A percentile compares a stretch with the other conserved stretches of the same genome.
These are phyloP conservation scores for Papilio polytes DNA, from an alignment of 1,140 invertebrate species.

Conservation along the genomic window DNA sequence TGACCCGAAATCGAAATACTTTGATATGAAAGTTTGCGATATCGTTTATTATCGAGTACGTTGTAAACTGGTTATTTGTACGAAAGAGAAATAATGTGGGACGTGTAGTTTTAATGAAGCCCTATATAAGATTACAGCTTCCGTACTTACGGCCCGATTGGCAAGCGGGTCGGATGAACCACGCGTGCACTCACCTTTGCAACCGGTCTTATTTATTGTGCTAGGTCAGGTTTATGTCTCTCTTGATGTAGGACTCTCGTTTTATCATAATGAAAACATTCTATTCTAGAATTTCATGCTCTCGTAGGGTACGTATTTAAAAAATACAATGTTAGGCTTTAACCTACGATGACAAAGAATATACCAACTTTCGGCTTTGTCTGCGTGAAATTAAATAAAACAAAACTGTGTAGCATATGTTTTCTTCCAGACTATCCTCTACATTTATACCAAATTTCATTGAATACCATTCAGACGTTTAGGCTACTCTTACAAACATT, in stretches of 20 bases:
- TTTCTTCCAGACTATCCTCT: too few species aligned
- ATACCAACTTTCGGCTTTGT: too few species aligned
- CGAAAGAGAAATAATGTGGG: background rate
- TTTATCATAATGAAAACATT: background rate
- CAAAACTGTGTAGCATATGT: too few species aligned
- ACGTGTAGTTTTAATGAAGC: constrained; percentile 9
- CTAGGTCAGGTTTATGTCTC: constrained; percentile 10
- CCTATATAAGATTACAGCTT: constrained; percentile 24
- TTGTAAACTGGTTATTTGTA: background rate
- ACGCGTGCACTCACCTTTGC: background rate
- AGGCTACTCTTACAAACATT: too few species aligned
- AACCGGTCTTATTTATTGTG: constrained; percentile 6
- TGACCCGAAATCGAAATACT: background rate
- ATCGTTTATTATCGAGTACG: background rate
- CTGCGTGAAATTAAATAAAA: too few species aligned
- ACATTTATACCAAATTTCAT: too few species aligned
- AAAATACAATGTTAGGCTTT: too few species aligned
- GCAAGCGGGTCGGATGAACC: constrained; percentile 5
- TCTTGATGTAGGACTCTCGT: background rate
- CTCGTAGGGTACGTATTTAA: too few species aligned
- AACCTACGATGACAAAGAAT: too few species aligned
- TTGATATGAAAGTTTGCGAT: background rate
- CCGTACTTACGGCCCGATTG: constrained; percentile 25
- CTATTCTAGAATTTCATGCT: too few species aligned
- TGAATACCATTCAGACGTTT: too few species aligned